Base-by-base conservation (phyloP, 1,140 invertebrate genomes). In the Drosophila biarmipes region DNA sequence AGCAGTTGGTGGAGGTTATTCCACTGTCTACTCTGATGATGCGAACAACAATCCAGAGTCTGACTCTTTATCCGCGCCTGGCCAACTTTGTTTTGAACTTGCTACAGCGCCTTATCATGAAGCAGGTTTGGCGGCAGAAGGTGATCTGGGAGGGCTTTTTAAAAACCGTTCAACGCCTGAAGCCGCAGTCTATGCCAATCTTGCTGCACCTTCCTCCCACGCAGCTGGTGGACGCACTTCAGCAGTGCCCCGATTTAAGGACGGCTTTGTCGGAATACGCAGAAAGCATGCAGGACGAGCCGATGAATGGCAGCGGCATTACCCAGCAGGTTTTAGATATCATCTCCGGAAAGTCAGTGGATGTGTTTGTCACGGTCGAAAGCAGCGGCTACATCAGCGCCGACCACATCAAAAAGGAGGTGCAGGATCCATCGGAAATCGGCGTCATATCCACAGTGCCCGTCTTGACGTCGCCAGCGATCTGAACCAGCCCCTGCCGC, bases 131-230 rank as follows among this genome's bases (percentile, higher is more conserved):
- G 98, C 97, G 96, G 42, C 96, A 98, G 75, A 97, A 98, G 73
- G 98, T 98, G 81, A 97, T 99, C 6, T 99, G 98, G 98, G 98
- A 99, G 92, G 98, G 98, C 4, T 99, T 99, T 92, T 95, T 99
- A 11, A 98, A 98, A 92, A 99, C 98, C 91, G 98, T 98, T 90
- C 97, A 98, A 93, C 94, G 97, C 27, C 96, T 98, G 8, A 95
- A 97, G 80, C 97, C 98, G 0, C 96, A 97, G 91, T 98, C 97
- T 78, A 96, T 97, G 84, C 95, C 96, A 21, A 96, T 98, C 6
- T 93, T 99, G 35, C 93, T 98, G 7, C 96, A 97, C 80, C 92
- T 99, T 29, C 97, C 97, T 8, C 93, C 96, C 0, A 85, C 94
- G 2, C 97, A 98, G 81, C 92, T 99, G 4, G 92, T 94, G 12